Evolutionary conservation across 2,797 vertebrate species (phyloP).

Genomic region (Sebastolobus alascanus): DNA sequence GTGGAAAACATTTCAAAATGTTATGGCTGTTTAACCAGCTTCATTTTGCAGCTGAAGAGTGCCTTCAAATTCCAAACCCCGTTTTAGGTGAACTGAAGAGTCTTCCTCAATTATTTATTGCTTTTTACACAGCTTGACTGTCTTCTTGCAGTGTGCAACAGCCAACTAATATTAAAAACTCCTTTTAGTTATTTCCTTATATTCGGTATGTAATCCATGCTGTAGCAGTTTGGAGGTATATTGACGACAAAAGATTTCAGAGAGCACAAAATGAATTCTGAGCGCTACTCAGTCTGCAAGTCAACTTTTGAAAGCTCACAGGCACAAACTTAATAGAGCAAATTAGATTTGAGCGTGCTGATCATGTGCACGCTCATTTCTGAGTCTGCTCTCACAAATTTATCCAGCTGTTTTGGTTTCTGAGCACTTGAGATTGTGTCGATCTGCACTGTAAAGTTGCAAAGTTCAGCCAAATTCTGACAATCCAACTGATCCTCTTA

Average conservation of each 20-base stretch:
- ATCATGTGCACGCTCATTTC: neutral
- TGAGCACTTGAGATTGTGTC: neutral
- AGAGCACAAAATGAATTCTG: too few relatives aligned
- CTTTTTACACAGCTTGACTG: neutral
- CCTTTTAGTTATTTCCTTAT: neutral
- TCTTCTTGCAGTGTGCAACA: constrained; percentile 16
- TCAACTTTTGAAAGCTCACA: neutral
- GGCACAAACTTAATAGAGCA: neutral
- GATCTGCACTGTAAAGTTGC: neutral
- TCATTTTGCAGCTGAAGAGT: neutral
- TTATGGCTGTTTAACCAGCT: neutral
- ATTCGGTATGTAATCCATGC: neutral
- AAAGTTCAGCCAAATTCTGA: neutral
- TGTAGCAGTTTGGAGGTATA: neutral
- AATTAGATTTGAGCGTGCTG: neutral
- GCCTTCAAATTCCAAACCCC: neutral
- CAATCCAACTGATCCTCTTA: neutral
- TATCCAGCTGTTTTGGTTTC: neutral
- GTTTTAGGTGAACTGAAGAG: neutral
- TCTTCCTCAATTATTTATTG: neutral
- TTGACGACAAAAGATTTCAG: neutral
- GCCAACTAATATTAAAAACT: constrained; percentile 3
- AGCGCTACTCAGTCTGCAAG: neutral
- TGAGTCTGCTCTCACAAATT: neutral
- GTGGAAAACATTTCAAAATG: neutral